Evolutionary conservation across 2,888 invertebrate genomes (phyloP), one percentile per base, ranked within the genome.

Genomic region (Arctia plantaginis): DNA sequence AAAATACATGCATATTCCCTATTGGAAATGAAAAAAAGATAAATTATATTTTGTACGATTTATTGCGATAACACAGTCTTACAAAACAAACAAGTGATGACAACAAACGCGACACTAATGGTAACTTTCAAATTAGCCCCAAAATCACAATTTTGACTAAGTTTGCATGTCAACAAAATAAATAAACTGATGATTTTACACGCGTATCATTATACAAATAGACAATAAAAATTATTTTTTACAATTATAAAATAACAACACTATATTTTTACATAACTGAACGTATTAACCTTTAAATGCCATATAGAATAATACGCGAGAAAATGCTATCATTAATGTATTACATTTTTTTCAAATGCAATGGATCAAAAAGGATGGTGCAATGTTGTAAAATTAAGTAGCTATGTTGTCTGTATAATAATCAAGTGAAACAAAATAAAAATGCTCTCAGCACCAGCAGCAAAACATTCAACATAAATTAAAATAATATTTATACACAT

Each of bases 41-140:
- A 84, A 71, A 73, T 73, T 27, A 51, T 62, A 89, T 90, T 91
- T 94, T 94, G 93, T 95, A 95, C 93, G 90, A 91, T 95, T 94
- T 95, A 95, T 94, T 95, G 92, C 91, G 90, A 92, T 94, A 94
- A 95, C 93, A 94, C 93, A 94, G 92, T 95, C 94, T 95, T 94
- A 94, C 91, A 92, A 91, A 92, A 94, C 90, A 93, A 93, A 89
- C 88, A 86, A 90, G 90, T 89, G 90, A 91, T 91, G 92, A 93
- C 91, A 95, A 92, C 90, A 91, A 73, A 92, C 89, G 91, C 91
- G 89, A 91, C 87, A 88, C 87, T 90, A 92, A 91, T 91, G 95
- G 95, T 95, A 95, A 95, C 95, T 95, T 93, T 88, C 87, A 89
- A 88, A 89, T 90, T 90, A 90, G 87, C 89, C 86, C 90, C 89